Conservation (phyloP, 2,888 invertebrate genomes). For the Lithosia quadra region DNA sequence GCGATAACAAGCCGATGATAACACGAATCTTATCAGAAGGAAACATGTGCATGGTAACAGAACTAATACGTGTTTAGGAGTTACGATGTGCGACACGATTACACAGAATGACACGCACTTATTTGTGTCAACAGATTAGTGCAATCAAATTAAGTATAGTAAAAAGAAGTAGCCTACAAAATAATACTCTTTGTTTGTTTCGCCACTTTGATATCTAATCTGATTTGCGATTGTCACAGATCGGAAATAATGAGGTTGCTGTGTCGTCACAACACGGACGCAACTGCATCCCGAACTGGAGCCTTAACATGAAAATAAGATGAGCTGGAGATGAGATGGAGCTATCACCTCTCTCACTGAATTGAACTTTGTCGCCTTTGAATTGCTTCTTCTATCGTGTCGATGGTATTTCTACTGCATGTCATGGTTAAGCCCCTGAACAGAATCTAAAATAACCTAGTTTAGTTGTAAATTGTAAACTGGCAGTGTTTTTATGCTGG, state of each 20-base stretch:
- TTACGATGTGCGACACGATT: background rate
- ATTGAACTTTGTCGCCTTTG: too few relatives aligned
- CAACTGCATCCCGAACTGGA: too few relatives aligned
- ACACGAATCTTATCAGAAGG: conserved; percentile 8
- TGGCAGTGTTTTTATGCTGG: background rate
- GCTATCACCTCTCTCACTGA: too few relatives aligned
- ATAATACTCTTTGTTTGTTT: background rate
- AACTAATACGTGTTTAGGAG: background rate
- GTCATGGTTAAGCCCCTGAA: too few relatives aligned
- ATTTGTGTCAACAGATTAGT: background rate
- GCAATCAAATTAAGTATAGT: background rate
- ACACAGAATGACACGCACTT: background rate
- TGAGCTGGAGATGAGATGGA: too few relatives aligned
- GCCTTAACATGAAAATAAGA: too few relatives aligned
- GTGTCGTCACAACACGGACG: background rate
- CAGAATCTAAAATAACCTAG: background rate
- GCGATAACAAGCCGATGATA: conserved; percentile 12
- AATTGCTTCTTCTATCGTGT: too few relatives aligned
- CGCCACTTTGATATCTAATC: background rate
- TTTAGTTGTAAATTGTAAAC: background rate
- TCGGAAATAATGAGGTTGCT: background rate
- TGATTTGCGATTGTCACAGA: background rate
- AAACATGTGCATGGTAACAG: background rate
- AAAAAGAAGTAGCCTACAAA: background rate
- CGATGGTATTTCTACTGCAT: too few relatives aligned